A percentile compares a stretch with the other conserved stretches of the same genome.
These are phyloP conservation scores for Nephrotoma flavescens DNA, from an alignment of 2,888 invertebrate species.

Conservation along the genomic window DNA sequence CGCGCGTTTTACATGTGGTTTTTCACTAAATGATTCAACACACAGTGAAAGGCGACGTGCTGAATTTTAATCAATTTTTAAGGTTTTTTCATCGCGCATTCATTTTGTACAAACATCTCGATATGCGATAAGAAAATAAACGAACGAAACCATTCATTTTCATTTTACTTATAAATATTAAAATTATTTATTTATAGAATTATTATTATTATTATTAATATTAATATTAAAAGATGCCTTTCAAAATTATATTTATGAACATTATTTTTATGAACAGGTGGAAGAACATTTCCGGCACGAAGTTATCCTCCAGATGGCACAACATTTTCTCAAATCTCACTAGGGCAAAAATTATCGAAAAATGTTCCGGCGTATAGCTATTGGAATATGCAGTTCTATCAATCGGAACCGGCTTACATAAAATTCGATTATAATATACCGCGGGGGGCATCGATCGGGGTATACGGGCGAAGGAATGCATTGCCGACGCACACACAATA, in stretches of 20 bases:
- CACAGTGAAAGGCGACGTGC: not conserved
- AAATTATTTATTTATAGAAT: not conserved
- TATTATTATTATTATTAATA: not conserved
- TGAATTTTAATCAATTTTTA: not conserved
- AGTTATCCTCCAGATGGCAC: conserved; percentile 88
- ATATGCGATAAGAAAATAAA: not conserved
- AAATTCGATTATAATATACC: conserved; percentile 91
- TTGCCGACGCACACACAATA: conserved; percentile 93
- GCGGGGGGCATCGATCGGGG: conserved; percentile 81
- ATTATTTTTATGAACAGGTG: conserved; percentile 38
- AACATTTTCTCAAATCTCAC: conserved; percentile 76
- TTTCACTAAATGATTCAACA: not conserved
- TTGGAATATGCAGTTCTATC: conserved; percentile 96
- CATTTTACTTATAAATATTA: not conserved
- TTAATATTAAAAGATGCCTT: not conserved
- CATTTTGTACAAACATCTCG: not conserved
- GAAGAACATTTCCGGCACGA: conserved; percentile 75
- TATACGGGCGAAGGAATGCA: conserved; percentile 87
- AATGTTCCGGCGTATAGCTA: conserved; percentile 88
- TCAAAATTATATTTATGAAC: not conserved
- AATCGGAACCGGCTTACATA: conserved; percentile 84
- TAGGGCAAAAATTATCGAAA: conserved; percentile 76
- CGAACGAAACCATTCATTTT: not conserved
- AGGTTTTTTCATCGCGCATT: not conserved
- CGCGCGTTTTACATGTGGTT: not conserved